Evolutionary conservation across 64 coral and sea anemone genomes (phyloP).

Genomic region (Cladopsammia gracilis): DNA sequence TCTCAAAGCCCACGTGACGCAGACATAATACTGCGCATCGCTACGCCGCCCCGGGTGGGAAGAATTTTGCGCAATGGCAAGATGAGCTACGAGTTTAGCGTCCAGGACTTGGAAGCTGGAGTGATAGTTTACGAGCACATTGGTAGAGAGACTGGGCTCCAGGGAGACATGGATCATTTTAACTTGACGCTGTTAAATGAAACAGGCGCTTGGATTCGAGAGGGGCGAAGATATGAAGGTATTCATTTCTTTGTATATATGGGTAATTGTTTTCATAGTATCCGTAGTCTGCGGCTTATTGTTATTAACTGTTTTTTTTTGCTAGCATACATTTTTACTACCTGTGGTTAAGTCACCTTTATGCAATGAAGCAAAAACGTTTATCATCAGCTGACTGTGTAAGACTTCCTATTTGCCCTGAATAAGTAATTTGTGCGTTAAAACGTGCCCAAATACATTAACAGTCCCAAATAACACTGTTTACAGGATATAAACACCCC

Average conservation of each 20-base stretch:
- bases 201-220: constrained; percentile 75
- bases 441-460: no score
- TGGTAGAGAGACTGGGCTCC: constrained; percentile 87
- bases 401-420: no score
- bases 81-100: constrained; percentile 57
- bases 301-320: no score
- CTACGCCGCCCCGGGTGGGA: constrained; percentile 78
- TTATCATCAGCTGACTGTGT: no score
- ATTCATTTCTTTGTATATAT: background rate
- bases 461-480: no score
- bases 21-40: constrained; percentile 58
- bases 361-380: no score
- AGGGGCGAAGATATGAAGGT: constrained; percentile 80
- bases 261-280: no score
- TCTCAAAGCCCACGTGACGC: constrained; percentile 23
- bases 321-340: no score
- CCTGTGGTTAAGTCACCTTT: no score
- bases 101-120: constrained; percentile 84
- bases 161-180: constrained; percentile 86
- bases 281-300: no score
- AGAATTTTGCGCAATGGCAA: constrained; percentile 83
- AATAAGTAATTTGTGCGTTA: no score
- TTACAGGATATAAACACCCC: no score
- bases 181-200: constrained; percentile 85
- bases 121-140: constrained; percentile 87